A percentile compares a stretch with the other conserved stretches of the same genome.
Conservation (phyloP, 2,888 invertebrate genomes). For the Pteria penguin region DNA sequence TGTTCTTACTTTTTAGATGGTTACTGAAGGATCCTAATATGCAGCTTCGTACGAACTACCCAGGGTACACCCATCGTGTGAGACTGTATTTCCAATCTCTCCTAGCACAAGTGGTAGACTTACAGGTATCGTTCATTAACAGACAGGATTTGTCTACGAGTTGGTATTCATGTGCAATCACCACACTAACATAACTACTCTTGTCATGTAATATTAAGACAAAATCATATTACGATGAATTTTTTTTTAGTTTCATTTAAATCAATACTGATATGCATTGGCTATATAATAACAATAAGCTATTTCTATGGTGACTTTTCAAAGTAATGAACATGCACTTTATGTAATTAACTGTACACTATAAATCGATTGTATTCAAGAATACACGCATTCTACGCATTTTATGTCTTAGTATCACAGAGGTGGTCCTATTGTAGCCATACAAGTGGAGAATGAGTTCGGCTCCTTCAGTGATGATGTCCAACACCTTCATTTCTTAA, state of each 20-base stretch:
- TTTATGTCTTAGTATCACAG: slow-evolving; percentile 79
- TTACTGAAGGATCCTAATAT: slow-evolving; percentile 82
- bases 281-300: no score
- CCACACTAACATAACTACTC: no score
- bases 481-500: slow-evolving; percentile 53
- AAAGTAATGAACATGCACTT: no score
- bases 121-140: no score
- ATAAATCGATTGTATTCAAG: neutral
- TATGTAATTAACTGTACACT: neutral
- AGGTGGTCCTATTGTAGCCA: slow-evolving; percentile 82
- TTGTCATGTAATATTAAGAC: no score
- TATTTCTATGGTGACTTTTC: no score
- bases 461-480: slow-evolving; percentile 77
- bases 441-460: slow-evolving; percentile 82
- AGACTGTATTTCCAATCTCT: slow-evolving; percentile 79
- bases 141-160: no score
- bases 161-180: no score
- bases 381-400: no score
- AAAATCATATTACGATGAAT: no score
- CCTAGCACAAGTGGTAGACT: slow-evolving; percentile 78
- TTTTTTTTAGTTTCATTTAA: no score
- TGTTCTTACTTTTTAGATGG: slow-evolving; percentile 81
- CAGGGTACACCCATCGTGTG: slow-evolving; percentile 78
- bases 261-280: no score
- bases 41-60: slow-evolving; percentile 81